Conservation (phyloP, 2,888 invertebrate genomes). For the Eristalinus sepulchralis region DNA sequence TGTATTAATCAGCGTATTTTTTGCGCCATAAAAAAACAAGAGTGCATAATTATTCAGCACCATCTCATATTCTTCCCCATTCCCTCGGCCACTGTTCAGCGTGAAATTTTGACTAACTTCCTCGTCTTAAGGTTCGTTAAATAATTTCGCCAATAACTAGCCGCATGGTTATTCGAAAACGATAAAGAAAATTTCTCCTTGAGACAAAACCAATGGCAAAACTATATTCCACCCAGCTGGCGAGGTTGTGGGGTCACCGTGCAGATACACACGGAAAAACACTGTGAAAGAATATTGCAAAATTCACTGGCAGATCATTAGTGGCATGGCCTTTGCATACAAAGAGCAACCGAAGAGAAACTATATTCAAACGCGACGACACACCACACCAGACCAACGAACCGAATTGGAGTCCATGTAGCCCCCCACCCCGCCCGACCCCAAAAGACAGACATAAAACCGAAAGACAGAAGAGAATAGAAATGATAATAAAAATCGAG, state of each 20-base stretch:
- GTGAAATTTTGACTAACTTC: too few relatives aligned
- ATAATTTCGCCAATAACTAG: neutral
- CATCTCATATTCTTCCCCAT: too few relatives aligned
- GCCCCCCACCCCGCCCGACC: neutral
- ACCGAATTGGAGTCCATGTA: neutral
- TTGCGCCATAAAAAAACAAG: too few relatives aligned
- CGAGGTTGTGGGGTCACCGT: neutral
- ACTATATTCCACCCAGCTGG: neutral
- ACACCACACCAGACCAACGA: neutral
- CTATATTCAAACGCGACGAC: neutral
- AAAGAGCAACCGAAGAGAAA: neutral
- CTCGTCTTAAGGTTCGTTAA: neutral
- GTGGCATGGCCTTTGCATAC: conserved; percentile 51
- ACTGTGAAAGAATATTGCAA: conserved; percentile 1
- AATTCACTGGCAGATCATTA: conserved; percentile 66
- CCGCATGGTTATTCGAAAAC: neutral
- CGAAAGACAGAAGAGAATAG: conserved; percentile 23
- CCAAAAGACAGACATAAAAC: conserved; percentile 17
- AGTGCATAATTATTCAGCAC: too few relatives aligned
- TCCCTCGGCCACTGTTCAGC: too few relatives aligned
- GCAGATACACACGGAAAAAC: neutral
- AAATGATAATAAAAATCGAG: conserved; percentile 69
- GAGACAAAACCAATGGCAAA: neutral
- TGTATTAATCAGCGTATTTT: too few relatives aligned
- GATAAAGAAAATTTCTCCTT: neutral